Conservation (phyloP, 2,113 vertebrate species). For the Cinclus mexicanus region DNA sequence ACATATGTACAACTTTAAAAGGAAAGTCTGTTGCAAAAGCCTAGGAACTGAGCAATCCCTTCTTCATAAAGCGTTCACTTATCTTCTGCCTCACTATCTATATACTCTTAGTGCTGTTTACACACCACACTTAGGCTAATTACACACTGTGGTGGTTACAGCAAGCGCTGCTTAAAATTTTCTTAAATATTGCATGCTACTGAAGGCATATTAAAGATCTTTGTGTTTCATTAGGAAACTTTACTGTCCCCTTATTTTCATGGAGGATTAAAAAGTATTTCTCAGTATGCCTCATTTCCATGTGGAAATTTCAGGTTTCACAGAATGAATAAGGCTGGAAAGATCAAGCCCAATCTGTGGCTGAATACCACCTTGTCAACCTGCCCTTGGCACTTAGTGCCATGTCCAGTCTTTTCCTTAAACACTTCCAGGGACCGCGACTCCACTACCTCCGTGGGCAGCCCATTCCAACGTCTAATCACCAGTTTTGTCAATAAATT, state of each 20-base stretch:
- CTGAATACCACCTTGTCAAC: not conserved
- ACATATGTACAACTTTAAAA: fast-evolving
- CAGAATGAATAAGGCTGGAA: not conserved
- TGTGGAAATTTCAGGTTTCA: not conserved
- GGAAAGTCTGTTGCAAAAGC: not conserved
- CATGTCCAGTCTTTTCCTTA: not conserved
- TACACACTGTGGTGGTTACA: fast-evolving
- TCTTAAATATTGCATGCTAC: not conserved
- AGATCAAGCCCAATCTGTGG: not conserved
- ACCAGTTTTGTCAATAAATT: not conserved
- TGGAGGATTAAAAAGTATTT: fast-evolving
- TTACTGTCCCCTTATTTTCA: not conserved
- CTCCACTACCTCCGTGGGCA: not conserved
- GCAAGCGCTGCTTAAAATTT: not conserved
- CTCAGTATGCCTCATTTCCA: fast-evolving
- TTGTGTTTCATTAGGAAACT: not conserved
- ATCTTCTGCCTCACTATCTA: not conserved
- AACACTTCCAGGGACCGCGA: not conserved
- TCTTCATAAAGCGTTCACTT: not conserved
- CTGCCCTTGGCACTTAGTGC: not conserved
- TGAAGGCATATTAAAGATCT: not conserved
- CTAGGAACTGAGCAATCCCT: not conserved
- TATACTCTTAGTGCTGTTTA: not conserved
- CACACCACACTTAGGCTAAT: not conserved
- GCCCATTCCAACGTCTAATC: not conserved